Percentiles rank a stretch among this genome's conserved stretches.
Evolutionary conservation across 2,888 invertebrate genomes (phyloP).

Genomic region (Parnassius glacialis): DNA sequence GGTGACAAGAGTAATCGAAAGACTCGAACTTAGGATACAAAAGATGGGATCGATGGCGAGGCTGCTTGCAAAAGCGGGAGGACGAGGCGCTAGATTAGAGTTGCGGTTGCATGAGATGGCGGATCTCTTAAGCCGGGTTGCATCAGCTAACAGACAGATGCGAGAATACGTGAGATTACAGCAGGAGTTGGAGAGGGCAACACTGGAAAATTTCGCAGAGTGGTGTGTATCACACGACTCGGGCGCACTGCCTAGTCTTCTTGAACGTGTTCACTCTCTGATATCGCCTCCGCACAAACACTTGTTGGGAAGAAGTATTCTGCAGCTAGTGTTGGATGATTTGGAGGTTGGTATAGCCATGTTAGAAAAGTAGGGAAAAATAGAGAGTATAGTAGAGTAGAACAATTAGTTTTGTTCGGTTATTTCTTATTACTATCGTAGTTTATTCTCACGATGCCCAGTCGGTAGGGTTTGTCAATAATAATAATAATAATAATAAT

Average conservation of each 20-base stretch:
- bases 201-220: slow-evolving; percentile 86
- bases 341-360: slow-evolving; percentile 56
- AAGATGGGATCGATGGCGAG: slow-evolving; percentile 49
- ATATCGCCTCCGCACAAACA: slow-evolving; percentile 75
- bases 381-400: too few relatives aligned
- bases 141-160: slow-evolving; percentile 82
- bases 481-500: too few relatives aligned
- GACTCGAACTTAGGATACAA: slow-evolving; percentile 55
- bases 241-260: slow-evolving; percentile 82
- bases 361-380: neutral
- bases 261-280: slow-evolving; percentile 84
- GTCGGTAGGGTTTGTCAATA: too few relatives aligned
- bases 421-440: too few relatives aligned
- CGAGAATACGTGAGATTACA: slow-evolving; percentile 77
- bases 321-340: slow-evolving; percentile 58
- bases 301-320: slow-evolving; percentile 69
- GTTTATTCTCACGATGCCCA: too few relatives aligned
- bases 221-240: slow-evolving; percentile 85
- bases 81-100: slow-evolving; percentile 74
- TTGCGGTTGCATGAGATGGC: slow-evolving; percentile 82
- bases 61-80: slow-evolving; percentile 63
- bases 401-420: too few relatives aligned
- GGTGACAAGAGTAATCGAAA: slow-evolving; percentile 55
- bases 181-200: slow-evolving; percentile 81
- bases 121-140: slow-evolving; percentile 81